Evolutionary conservation across 2,888 invertebrate genomes (phyloP).

Genomic region (Brachynemurus nebulosus): DNA sequence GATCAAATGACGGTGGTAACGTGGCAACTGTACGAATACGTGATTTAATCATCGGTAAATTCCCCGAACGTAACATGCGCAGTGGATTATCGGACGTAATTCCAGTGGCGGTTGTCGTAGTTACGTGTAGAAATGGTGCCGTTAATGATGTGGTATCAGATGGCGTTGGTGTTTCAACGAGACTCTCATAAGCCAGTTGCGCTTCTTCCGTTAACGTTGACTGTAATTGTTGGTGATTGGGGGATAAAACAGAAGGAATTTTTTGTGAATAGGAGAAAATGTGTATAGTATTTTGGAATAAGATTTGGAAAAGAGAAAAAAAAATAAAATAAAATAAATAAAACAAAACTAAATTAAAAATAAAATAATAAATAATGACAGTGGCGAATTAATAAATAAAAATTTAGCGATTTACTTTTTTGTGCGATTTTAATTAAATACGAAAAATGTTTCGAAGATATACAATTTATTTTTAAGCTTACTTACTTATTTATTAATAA

Average conservation of each 20-base stretch:
- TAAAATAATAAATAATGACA: conserved; percentile 13
- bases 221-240: conserved; percentile 36
- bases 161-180: conserved; percentile 54
- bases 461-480: too few relatives aligned
- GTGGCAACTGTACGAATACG: conserved; percentile 23
- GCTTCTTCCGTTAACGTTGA: conserved; percentile 76
- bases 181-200: conserved; percentile 81
- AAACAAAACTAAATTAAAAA: conserved; percentile 16
- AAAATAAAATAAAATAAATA: conserved; percentile 12
- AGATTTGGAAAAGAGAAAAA: conserved; percentile 16
- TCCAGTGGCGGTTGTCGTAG: conserved; percentile 18
- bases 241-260: too few relatives aligned
- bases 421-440: too few relatives aligned
- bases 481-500: too few relatives aligned
- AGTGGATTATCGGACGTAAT: conserved; percentile 45
- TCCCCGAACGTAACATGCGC: conserved; percentile 46
- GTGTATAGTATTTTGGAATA: too few relatives aligned
- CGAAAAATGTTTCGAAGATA: too few relatives aligned
- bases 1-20: not conserved
- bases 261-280: too few relatives aligned
- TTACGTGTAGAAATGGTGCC: conserved; percentile 15
- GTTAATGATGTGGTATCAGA: conserved; percentile 22
- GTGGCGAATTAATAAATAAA: too few relatives aligned
- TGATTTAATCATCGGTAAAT: conserved; percentile 39
- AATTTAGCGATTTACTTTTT: too few relatives aligned